Conservation (phyloP, 2,113 vertebrate species). For the Macrotus californicus region DNA sequence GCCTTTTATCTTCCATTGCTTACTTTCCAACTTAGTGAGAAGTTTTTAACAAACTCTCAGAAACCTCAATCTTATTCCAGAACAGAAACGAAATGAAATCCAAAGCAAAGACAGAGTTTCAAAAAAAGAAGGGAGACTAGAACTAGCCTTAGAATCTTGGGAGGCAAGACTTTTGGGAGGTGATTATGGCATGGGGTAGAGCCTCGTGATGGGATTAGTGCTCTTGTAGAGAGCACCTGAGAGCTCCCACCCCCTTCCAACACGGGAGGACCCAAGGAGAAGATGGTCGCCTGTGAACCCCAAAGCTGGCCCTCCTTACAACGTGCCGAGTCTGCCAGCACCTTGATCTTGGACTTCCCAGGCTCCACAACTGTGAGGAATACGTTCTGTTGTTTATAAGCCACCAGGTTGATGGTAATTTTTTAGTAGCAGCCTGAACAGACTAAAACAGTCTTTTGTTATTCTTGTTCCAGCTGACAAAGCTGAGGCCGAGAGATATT, state of each 20-base stretch:
- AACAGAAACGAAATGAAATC: no score
- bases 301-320: background rate
- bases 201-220: background rate
- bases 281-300: background rate
- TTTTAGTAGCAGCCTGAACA: background rate
- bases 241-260: background rate
- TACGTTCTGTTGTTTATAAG: background rate
- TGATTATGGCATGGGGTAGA: background rate
- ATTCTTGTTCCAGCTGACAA: background rate
- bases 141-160: background rate
- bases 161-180: background rate
- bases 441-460: background rate
- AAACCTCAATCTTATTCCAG: no score
- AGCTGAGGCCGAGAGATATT: background rate
- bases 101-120: no score
- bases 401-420: background rate
- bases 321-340: fast-evolving
- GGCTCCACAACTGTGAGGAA: background rate
- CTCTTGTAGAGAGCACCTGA: background rate
- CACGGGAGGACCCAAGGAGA: background rate
- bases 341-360: background rate
- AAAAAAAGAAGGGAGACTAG: no score
- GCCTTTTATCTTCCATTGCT: no score
- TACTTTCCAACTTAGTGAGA: no score
- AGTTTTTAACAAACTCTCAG: no score